Evolutionary conservation across 2,797 vertebrate genomes (phyloP), one percentile per base, ranked within the genome.

Genomic region (Chelmon rostratus): DNA sequence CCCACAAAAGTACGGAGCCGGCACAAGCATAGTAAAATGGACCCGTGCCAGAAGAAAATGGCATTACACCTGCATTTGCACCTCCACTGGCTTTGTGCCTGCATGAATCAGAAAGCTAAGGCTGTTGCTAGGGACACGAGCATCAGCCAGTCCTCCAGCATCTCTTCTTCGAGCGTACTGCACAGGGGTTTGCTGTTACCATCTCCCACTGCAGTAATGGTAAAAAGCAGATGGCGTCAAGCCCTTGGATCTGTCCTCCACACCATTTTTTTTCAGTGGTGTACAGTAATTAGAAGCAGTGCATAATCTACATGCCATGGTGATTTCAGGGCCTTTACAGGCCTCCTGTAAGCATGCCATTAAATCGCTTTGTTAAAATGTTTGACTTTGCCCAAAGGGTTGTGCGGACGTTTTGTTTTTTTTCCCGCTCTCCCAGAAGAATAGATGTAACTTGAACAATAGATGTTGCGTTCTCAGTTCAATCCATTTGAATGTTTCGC

Each of bases 341-440:
- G 68, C 75, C 73, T 90, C 82, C 74, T 80, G 65, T 78, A 75
- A 84, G 75, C 77, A 37, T 73, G 68, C 65, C 85, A 88, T 90
- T 85, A 85, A 84, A 88, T 52, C 1, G 28, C 85, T 82, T 86
- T 88, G 80, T 89, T 86, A 59, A 78, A 79, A 82, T 88, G 59
- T 88, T 88, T 88, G 73, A 88, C 84, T 92, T 90, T 92, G 82
- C 86, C 78, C 66, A 33, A n/a, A 67, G 59, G 87, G 79, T 75
- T 82, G 86, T 70, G 71, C 68, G 76, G 71, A 78, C 70, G 37
- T 79, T n/a, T 78, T 73, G 9, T 78, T 76, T 73, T 46, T 66
- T 49, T 47, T 61, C n/a, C n/a, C n/a, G n/a, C n/a, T n/a, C 8
- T 23, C 40, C 13, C 28, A 75, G 68, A 81, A 78, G 63, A 79